Evolutionary conservation across 2,797 vertebrate genomes (phyloP), one percentile per base, ranked within the genome.

Genomic region (Coluber constrictor): DNA sequence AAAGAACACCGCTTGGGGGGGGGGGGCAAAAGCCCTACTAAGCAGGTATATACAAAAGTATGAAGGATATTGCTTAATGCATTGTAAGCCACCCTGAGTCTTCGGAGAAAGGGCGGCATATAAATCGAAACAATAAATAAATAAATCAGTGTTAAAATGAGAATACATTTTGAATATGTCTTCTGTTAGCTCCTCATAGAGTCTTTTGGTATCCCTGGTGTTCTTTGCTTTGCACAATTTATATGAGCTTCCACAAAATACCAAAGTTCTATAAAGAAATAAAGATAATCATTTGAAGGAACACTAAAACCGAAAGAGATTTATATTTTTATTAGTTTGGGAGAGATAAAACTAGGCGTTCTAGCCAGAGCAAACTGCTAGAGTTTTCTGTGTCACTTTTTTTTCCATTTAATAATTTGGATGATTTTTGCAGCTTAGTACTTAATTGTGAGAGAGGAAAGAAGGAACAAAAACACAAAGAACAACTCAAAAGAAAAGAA

Each of bases 121-220:
- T 37, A 37, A 37, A 37, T 37, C 37, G 37, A 37, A 37, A 1
- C 37, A 37, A 37, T 37, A 37, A 37, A 37, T 37, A 37, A 37
- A 37, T 37, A 37, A 37, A 37, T n/a, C 83, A 55, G 29, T 23
- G 87, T 23, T 92, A 10, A 0, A 18, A 87, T 66, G 54, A 89
- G 60, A 94, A 90, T 83, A 87, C 92, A 91, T 93, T 66, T 20
- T 88, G 79, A 86, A 59, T 51, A 61, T 51, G 6, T 61, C 16
- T 57, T 60, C 2, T 23, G 18, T 51, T 5, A 18, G 29, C 32
- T 16, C 27, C 18, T 55, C 70, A 23, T 1, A 16, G 27, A 74
- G 63, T 25, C 20, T 70, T 32, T 27, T 61, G 32, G 12, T 57
- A 25, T 86, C 37, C 37, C 11, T 29, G 5, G 7, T 15, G n/a